Base-by-base conservation (phyloP, 2,797 vertebrate genomes). In the Myripristis murdjan region DNA sequence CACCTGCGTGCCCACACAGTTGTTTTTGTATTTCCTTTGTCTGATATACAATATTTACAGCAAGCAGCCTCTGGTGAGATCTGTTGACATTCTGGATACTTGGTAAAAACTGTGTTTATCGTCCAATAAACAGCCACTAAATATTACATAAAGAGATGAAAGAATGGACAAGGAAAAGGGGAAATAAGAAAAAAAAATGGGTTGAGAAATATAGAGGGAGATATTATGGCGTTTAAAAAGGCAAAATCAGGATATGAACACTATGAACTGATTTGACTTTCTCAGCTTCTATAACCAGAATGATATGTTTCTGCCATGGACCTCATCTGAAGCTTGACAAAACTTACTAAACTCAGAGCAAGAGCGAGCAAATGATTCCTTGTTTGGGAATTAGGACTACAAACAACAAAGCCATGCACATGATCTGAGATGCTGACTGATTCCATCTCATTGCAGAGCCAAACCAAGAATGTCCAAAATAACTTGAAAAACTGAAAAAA, bases 341-440 rank as follows among this genome's bases (percentile, higher is more conserved):
- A 90, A 91, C 91, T 92, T 91, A 90, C 92, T 93, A 95, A 95
- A 94, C 90, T 92, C 90, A 92, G 85, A 92, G 91, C 86, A 92
- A 89, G 91, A 90, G 93, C 92, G 46, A 94, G 93, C 94, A 94
- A 95, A 96, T 95, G 91, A 94, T 92, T 91, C 90, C 90, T 91
- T 95, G 93, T 94, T 81, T 90, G 10, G 24, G 23, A 7, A 14
- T 20, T 20, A 23, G 15, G 48, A 26, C 48, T 51, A 23, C 22
- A 51, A 51, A 51, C 23, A 51, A 51, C 48, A 37, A 9, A 37
- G 11, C 1, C 35, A 37, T 2, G 35, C 35, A 12, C 11, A 11
- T 12, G 35, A 10, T 73, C 11, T 0, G 10, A 64, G 41, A 47
- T n/a, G 14, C 51, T 8, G 39, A 41, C 16, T 1, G 26, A n/a